Conservation (phyloP, 2,888 invertebrate genomes). For the Malacosoma neustria region DNA sequence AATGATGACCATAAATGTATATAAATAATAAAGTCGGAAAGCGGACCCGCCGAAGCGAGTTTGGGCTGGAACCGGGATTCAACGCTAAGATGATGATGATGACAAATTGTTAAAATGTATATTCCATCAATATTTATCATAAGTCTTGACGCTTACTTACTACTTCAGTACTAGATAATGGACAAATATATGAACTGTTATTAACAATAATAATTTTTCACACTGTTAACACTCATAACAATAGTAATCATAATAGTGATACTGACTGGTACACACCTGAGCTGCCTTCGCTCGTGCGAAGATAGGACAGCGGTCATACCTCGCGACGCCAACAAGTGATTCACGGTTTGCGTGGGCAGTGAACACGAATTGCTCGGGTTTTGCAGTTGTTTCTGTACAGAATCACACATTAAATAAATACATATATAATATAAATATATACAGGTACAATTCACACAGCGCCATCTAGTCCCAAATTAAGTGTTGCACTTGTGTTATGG, state of each 20-base stretch:
- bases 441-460: too few relatives aligned
- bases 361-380: constrained; percentile 30
- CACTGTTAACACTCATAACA: background rate
- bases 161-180: background rate
- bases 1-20: too few relatives aligned
- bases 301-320: constrained; percentile 52
- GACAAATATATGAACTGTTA: constrained; percentile 1
- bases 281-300: constrained; percentile 47
- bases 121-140: too few relatives aligned
- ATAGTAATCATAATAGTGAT: background rate
- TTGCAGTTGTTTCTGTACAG: constrained; percentile 46
- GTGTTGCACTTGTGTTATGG: too few relatives aligned
- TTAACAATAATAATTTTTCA: background rate
- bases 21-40: too few relatives aligned
- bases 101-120: too few relatives aligned
- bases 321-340: constrained; percentile 50
- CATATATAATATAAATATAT: too few relatives aligned
- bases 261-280: constrained; percentile 33
- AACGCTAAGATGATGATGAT: too few relatives aligned
- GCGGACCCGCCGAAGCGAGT: too few relatives aligned
- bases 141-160: too few relatives aligned
- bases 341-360: constrained; percentile 49
- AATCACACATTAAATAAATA: background rate
- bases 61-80: too few relatives aligned
- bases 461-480: too few relatives aligned